Conservation (phyloP, 2,113 vertebrate species). For the Meles meles region DNA sequence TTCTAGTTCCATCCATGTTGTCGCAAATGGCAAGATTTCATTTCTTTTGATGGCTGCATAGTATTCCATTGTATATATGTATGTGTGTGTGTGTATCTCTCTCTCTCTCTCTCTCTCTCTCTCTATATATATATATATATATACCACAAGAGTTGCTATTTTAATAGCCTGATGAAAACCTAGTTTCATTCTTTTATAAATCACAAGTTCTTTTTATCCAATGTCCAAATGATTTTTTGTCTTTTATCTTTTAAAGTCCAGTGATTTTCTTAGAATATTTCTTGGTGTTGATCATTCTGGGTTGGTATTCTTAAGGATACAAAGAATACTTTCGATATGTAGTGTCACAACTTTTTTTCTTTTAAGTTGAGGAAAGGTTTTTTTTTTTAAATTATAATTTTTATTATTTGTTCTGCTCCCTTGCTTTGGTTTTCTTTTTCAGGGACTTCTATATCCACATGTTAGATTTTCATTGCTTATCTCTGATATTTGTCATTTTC, state of each 20-base stretch:
- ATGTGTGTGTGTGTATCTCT: no score
- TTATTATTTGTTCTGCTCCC: not conserved
- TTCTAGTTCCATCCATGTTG: no score
- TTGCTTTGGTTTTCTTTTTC: not conserved
- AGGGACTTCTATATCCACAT: not conserved
- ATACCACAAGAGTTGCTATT: not conserved
- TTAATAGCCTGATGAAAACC: not conserved
- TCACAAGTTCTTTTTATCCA: not conserved
- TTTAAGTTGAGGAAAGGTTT: not conserved
- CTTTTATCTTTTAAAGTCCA: not conserved
- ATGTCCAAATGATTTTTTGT: not conserved
- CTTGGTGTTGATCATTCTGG: not conserved
- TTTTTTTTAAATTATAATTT: not conserved
- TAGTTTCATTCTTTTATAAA: not conserved
- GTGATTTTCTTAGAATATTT: not conserved
- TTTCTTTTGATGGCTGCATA: no score
- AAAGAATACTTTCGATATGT: not conserved
- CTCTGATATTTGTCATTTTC: not conserved
- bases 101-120: no score
- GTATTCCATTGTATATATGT: no score
- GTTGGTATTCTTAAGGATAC: not conserved
- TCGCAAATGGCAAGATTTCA: no score
- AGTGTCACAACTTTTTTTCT: not conserved
- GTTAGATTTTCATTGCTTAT: not conserved
- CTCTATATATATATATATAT: no score